phyloP scores from a whole-genome alignment of 2,113 vertebrate species.

The Albula goreensis region DNA sequence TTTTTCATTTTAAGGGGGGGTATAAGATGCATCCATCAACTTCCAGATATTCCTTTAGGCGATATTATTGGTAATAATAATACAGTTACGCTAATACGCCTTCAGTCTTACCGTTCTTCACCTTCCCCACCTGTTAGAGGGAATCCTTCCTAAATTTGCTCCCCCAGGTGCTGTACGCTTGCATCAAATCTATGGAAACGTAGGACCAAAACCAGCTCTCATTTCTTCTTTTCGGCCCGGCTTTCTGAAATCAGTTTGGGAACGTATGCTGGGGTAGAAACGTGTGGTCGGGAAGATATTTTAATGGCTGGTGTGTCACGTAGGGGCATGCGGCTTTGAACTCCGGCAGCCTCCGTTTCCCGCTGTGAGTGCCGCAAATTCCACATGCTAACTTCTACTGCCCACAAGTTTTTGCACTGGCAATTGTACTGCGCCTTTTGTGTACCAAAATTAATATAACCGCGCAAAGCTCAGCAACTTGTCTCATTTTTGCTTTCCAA shows the following conservation, averaged over 20 bases:
- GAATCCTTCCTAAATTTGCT: conserved; percentile 51
- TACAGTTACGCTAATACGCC: conserved; percentile 28
- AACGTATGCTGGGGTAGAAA: conserved; percentile 80
- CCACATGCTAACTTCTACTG: conserved; percentile 98
- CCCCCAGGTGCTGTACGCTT: conserved; percentile 36
- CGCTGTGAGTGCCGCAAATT: conserved; percentile 96
- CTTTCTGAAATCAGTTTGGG: conserved; percentile 81
- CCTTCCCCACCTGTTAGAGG: conserved; percentile 83
- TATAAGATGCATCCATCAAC: conserved; percentile 15
- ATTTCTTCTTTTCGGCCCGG: conserved; percentile 66
- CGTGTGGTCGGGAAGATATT: conserved; percentile 89
- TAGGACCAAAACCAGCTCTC: conserved; percentile 75
- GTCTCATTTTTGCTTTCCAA: neutral
- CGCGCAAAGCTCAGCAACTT: neutral
- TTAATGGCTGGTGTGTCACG: conserved; percentile 95
- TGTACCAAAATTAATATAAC: neutral
- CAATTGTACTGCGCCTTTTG: conserved; percentile 66
- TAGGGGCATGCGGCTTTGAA: conserved; percentile 97
- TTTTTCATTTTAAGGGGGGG: neutral
- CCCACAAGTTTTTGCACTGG: conserved; percentile 83
- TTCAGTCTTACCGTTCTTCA: conserved; percentile 73
- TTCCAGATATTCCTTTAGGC: neutral
- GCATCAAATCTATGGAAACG: conserved; percentile 65
- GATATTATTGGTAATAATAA: conserved; percentile 32
- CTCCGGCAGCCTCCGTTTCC: conserved; percentile 91